These are phyloP conservation scores for Cylindroiulus punctatus DNA, from an alignment of 2,888 invertebrate genomes.

Conservation along the genomic window DNA sequence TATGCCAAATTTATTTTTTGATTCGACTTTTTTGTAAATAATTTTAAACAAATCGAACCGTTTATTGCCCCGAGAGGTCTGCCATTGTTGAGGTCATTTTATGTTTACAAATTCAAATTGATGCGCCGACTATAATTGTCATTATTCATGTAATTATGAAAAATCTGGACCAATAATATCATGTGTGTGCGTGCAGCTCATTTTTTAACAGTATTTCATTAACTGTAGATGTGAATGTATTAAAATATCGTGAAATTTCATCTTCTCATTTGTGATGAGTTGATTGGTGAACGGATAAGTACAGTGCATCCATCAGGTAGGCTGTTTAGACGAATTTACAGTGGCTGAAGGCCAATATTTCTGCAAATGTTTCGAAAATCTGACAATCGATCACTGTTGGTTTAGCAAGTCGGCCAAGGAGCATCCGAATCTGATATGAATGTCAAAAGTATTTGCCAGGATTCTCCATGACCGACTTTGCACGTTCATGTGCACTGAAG, in stretches of 20 bases:
- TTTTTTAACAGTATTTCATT: constrained; percentile 23
- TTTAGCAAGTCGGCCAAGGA: too few species aligned
- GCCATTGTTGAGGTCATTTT: background rate
- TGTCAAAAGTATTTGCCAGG: too few species aligned
- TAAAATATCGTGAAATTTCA: constrained; percentile 16
- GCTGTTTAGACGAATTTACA: too few species aligned
- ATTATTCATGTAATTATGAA: constrained; percentile 29
- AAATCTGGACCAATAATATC: constrained; percentile 12
- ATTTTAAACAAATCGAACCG: background rate
- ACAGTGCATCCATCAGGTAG: too few species aligned
- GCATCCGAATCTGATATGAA: too few species aligned
- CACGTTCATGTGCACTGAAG: too few species aligned
- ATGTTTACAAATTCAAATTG: background rate
- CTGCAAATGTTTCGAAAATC: too few species aligned
- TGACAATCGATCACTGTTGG: too few species aligned
- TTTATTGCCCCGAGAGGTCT: background rate
- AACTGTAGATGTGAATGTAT: constrained; percentile 33
- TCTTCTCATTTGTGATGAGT: background rate
- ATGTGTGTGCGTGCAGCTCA: constrained; percentile 32
- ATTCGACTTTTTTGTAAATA: constrained; percentile 24
- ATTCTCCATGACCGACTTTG: too few species aligned
- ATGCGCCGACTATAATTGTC: background rate
- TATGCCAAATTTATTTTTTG: background rate
- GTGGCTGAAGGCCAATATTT: too few species aligned
- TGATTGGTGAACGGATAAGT: too few species aligned